phyloP scores from a whole-genome alignment of 2,113 vertebrate genomes.

The Picathartes gymnocephalus region DNA sequence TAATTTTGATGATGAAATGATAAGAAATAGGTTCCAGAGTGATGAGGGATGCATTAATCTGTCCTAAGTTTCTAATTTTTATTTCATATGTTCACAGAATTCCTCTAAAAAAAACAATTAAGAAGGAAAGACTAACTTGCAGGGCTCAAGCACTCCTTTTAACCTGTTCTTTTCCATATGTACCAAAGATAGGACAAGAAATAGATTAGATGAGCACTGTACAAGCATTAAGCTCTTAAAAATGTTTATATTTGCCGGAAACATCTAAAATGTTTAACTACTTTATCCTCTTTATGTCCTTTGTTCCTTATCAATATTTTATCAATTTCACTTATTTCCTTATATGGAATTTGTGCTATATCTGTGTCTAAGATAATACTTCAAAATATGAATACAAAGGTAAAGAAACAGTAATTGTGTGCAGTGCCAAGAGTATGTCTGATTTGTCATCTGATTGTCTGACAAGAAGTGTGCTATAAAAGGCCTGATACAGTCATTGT shows the following conservation, averaged over 20 bases:
- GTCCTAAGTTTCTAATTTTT: background rate
- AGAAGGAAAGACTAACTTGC: background rate
- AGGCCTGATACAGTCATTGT: background rate
- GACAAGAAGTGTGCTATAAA: background rate
- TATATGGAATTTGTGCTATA: background rate
- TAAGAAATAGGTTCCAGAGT: background rate
- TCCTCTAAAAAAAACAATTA: background rate
- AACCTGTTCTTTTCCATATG: background rate
- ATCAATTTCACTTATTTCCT: background rate
- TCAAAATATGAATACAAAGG: background rate
- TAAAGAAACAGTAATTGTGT: background rate
- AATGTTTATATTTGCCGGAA: background rate
- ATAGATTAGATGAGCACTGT: background rate
- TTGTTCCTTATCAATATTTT: background rate
- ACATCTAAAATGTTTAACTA: background rate
- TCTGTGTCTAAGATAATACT: background rate
- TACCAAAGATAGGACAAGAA: background rate
- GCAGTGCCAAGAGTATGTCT: background rate
- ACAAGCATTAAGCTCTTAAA: background rate
- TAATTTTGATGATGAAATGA: background rate
- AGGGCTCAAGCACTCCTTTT: background rate
- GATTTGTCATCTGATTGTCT: background rate
- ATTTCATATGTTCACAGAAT: background rate
- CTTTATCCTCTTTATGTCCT: background rate
- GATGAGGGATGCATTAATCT: background rate